A percentile compares a stretch with the other conserved stretches of the same genome.
Conservation (phyloP, 2,888 invertebrate genomes). For the Celastrina argiolus region DNA sequence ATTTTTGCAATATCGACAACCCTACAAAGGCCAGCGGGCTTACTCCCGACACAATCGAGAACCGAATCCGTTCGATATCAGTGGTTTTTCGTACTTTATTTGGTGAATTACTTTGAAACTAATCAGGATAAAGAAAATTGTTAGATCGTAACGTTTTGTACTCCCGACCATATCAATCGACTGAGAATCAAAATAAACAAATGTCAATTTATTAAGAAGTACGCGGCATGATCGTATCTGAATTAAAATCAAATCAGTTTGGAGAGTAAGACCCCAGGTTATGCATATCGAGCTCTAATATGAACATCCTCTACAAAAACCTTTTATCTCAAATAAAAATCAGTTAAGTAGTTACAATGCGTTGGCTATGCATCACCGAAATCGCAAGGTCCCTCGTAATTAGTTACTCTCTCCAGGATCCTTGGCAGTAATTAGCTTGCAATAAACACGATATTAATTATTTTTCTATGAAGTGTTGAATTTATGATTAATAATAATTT, state of each 20-base stretch:
- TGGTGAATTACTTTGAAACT: too few species aligned
- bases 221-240: too few species aligned
- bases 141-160: too few species aligned
- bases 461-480: slow-evolving; percentile 56
- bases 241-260: too few species aligned
- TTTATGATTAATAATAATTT: slow-evolving; percentile 61
- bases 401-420: slow-evolving; percentile 49
- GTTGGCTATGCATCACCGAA: not conserved
- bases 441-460: slow-evolving; percentile 54
- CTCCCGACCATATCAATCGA: too few species aligned
- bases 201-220: too few species aligned
- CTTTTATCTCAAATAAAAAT: not conserved
- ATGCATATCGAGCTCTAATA: not conserved
- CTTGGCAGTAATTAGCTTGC: slow-evolving; percentile 43
- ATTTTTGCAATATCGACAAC: not conserved
- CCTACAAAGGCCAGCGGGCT: not conserved
- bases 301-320: not conserved
- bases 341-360: not conserved
- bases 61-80: too few species aligned
- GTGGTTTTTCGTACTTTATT: too few species aligned
- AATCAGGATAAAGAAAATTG: too few species aligned
- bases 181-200: too few species aligned
- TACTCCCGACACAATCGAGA: too few species aligned
- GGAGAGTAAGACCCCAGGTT: too few species aligned
- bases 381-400: slow-evolving; percentile 40